Percentiles rank a stretch among this genome's conserved stretches.
These are phyloP conservation scores for Mythimna albipuncta DNA, from an alignment of 2,888 invertebrate species.

Conservation along the genomic window DNA sequence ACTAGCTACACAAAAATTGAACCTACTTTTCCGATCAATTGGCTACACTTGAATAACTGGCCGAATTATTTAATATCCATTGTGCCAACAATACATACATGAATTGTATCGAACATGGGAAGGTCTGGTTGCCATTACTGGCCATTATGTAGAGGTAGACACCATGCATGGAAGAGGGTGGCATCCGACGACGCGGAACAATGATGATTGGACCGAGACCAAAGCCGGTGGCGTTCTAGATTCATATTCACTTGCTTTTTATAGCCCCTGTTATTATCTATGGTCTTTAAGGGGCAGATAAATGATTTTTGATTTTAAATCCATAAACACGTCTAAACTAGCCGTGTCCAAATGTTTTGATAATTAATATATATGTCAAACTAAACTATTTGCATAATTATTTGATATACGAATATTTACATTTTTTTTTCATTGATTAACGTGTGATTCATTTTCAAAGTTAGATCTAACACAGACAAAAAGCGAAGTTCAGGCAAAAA, in stretches of 20 bases:
- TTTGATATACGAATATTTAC: no score
- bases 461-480: no score
- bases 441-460: no score
- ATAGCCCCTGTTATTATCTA: background rate
- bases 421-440: no score
- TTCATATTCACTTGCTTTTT: constrained; percentile 29
- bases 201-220: constrained; percentile 41
- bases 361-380: no score
- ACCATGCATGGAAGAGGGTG: constrained; percentile 57
- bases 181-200: constrained; percentile 52
- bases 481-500: no score
- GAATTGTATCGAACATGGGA: constrained; percentile 39
- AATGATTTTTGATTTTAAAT: no score
- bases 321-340: no score
- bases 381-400: no score
- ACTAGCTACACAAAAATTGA: background rate
- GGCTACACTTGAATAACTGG: constrained; percentile 29
- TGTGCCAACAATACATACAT: constrained; percentile 46
- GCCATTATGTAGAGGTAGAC: constrained; percentile 47
- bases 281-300: background rate
- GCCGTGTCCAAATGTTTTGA: no score
- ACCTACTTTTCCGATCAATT: background rate
- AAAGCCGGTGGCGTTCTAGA: constrained; percentile 22
- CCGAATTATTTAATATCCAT: constrained; percentile 22
- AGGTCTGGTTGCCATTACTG: constrained; percentile 41